These are phyloP conservation scores for Leptopilina syphax DNA, from an alignment of 2,888 invertebrate genomes.

Conservation along the genomic window DNA sequence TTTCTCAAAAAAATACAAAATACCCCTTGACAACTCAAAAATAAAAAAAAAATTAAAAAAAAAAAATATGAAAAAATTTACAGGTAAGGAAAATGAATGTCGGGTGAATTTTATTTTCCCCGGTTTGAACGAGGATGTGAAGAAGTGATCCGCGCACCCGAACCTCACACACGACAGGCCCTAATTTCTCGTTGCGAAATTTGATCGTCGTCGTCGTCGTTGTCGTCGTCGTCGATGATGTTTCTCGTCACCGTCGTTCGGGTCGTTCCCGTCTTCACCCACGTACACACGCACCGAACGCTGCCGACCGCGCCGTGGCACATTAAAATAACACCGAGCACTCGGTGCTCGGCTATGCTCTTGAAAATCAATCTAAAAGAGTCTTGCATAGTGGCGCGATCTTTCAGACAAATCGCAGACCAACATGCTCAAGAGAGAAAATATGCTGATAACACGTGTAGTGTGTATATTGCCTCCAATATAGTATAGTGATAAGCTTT, in stretches of 20 bases:
- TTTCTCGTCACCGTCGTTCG: conserved; percentile 36
- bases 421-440: background rate
- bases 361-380: conserved; percentile 76
- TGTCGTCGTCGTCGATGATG: conserved; percentile 21
- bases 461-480: no score
- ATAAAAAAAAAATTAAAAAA: conserved; percentile 3
- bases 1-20: background rate
- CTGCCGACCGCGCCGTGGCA: conserved; percentile 68
- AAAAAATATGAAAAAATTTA: background rate
- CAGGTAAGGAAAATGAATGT: conserved; percentile 1
- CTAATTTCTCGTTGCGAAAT: conserved; percentile 35
- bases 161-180: conserved; percentile 52
- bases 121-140: conserved; percentile 49
- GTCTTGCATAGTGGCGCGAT: conserved; percentile 70
- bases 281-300: conserved; percentile 62
- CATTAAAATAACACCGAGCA: conserved; percentile 69
- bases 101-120: background rate
- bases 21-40: background rate
- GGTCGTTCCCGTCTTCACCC: conserved; percentile 51
- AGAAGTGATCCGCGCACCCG: conserved; percentile 65
- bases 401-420: conserved; percentile 44
- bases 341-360: conserved; percentile 68
- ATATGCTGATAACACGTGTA: conserved; percentile 5
- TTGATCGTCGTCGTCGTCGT: conserved; percentile 48
- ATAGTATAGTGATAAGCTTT: no score